These are phyloP conservation scores for Cryptus armator DNA, from an alignment of 2,888 invertebrate species.

Conservation along the genomic window DNA sequence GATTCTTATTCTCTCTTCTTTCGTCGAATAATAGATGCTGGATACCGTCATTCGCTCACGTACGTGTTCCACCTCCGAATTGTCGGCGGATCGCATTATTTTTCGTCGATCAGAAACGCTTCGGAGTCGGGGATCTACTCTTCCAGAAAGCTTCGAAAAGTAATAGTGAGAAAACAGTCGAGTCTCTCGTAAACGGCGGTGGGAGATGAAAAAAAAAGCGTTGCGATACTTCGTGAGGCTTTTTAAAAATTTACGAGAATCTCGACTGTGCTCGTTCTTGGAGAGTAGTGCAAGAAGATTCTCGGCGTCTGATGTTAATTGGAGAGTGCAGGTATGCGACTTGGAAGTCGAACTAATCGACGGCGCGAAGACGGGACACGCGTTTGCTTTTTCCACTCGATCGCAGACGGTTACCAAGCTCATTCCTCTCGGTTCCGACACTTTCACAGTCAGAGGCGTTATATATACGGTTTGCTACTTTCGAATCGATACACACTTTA, in stretches of 20 bases:
- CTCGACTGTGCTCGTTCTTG: neutral
- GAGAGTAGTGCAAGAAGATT: neutral
- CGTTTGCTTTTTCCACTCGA: conserved; percentile 24
- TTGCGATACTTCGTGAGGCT: neutral
- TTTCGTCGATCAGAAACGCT: conserved; percentile 24
- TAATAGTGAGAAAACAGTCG: neutral
- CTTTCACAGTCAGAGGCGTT: neutral
- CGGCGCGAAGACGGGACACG: conserved; percentile 2
- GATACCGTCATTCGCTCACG: conserved; percentile 19
- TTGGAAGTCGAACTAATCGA: conserved; percentile 22
- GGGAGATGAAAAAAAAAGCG: neutral
- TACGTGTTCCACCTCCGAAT: conserved; percentile 49
- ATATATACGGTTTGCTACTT: neutral
- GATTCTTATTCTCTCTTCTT: conserved; percentile 14
- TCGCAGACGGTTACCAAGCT: conserved; percentile 25
- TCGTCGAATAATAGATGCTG: conserved; percentile 10
- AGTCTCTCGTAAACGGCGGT: neutral
- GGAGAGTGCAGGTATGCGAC: conserved; percentile 24
- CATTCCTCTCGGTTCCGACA: conserved; percentile 7
- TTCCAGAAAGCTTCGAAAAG: conserved; percentile 2
- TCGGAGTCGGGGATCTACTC: neutral
- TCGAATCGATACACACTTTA: conserved; percentile 16
- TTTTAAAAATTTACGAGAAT: neutral
- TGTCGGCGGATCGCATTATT: conserved; percentile 31
- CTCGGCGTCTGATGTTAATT: conserved; percentile 5